Evolutionary conservation across 1,140 invertebrate species (phyloP).

Genomic region (Drosophila parabipectinata): DNA sequence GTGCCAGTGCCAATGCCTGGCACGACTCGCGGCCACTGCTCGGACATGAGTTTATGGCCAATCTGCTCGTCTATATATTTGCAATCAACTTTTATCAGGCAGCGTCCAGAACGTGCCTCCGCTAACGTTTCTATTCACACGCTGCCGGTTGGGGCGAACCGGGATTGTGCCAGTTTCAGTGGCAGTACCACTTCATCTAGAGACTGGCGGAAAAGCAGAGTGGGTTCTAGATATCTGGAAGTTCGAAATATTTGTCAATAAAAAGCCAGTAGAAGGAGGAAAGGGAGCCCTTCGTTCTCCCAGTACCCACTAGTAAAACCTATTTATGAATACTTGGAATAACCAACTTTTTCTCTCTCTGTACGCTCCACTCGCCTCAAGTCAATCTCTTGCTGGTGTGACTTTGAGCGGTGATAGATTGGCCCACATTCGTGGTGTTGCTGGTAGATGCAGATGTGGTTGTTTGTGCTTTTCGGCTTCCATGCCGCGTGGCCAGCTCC

Average conservation of each 20-base stretch:
- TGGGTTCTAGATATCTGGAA: neutral
- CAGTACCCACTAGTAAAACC: neutral
- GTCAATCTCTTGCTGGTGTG: slow-evolving; percentile 54
- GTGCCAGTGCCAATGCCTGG: neutral
- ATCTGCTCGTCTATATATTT: slow-evolving; percentile 80
- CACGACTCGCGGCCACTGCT: slow-evolving; percentile 39
- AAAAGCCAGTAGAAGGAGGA: no score
- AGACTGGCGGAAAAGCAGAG: neutral
- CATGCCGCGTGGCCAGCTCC: slow-evolving; percentile 17
- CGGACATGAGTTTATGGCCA: slow-evolving; percentile 71
- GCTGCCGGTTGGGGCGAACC: slow-evolving; percentile 44
- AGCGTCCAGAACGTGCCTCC: slow-evolving; percentile 70
- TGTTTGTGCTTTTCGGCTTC: slow-evolving; percentile 6
- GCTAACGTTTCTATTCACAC: slow-evolving; percentile 82
- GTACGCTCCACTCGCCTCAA: slow-evolving; percentile 7
- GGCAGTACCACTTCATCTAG: slow-evolving; percentile 29
- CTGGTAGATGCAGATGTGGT: slow-evolving; percentile 2
- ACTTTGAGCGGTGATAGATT: slow-evolving; percentile 75
- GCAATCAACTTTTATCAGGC: slow-evolving; percentile 82
- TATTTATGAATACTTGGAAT: neutral
- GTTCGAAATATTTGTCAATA: neutral
- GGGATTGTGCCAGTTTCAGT: slow-evolving; percentile 46
- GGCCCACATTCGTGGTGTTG: slow-evolving; percentile 74
- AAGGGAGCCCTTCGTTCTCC: no score
- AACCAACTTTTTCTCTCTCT: neutral